Evolutionary conservation across 2,113 vertebrate species (phyloP), one percentile per base, ranked within the genome.

Genomic region (Erpornis zantholeuca): DNA sequence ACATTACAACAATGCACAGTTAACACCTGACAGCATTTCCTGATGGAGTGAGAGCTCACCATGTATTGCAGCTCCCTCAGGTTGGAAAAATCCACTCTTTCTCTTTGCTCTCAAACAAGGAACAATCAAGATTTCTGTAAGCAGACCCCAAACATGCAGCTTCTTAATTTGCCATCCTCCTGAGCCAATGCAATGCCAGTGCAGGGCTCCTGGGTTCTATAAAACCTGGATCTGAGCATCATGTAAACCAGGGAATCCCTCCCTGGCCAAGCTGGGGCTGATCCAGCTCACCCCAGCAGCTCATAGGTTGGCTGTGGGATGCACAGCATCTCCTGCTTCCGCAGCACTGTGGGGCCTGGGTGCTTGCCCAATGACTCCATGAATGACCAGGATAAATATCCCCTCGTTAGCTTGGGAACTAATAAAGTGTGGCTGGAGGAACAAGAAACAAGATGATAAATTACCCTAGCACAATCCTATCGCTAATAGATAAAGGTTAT

Each of bases 401-500:
- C 25, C 56, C 88, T 94, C 21, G 11, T 96, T 96, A 96, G 93
- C 92, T 95, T 0, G 0, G 80, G 72, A 96, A 76, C 86, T 92
- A 96, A 93, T 94, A 88, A 93, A 75, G 92, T 82, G 88, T 93
- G 90, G 92, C 91, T 91, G 78, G 60, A 85, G 35, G 57, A 95
- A 84, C 23, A 8, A 83, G 90, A 70, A 94, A 82, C 65, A 53
- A 82, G 86, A 88, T 78, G 88, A 90, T 64, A 83, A 94, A 97
- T 96, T 57, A 94, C 57, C 57, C 60, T 53, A 50, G 65, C 1
- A 2, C 80, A 71, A 69, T 36, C 60, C 93, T 90, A 93, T 81
- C 8, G 3, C 88, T 92, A 96, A 95, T 59, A 96, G 94, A 97
- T 95, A 96, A 93, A 83, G 88, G 92, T 92, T 96, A 93, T 94